phyloP scores from a whole-genome alignment of 2,797 vertebrate species.

The Coregonus sp. region DNA sequence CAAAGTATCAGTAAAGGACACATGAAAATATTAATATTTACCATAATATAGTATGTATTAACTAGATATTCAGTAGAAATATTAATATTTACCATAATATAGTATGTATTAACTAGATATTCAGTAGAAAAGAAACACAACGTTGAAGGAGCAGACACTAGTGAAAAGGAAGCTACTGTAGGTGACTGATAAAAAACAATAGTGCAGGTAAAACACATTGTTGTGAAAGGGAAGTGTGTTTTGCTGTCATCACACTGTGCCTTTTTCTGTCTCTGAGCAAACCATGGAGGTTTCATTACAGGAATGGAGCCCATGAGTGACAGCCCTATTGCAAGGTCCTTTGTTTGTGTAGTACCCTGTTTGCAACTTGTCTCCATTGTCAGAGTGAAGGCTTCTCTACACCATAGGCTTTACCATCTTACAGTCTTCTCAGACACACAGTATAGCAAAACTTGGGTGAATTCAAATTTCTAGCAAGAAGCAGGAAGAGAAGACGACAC shows the following conservation, averaged over 20 bases:
- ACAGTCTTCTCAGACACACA: constrained; percentile 7
- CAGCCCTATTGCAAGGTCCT: constrained; percentile 13
- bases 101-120: constrained; percentile 19
- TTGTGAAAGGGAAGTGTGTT: constrained; percentile 15
- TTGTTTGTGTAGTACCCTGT: constrained; percentile 16
- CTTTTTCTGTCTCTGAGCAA: constrained; percentile 14
- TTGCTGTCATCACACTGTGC: constrained; percentile 6
- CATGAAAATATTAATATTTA: constrained; percentile 17
- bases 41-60: constrained; percentile 19
- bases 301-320: constrained; percentile 22
- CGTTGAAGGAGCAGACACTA: neutral
- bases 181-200: constrained; percentile 5
- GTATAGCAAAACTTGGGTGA: constrained; percentile 16
- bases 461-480: constrained; percentile 14
- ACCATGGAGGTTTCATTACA: constrained; percentile 10
- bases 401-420: constrained; percentile 6
- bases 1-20: constrained; percentile 2
- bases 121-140: constrained; percentile 15
- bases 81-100: constrained; percentile 15
- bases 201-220: constrained; percentile 22
- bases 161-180: constrained; percentile 2
- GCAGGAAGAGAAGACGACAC: constrained; percentile 17
- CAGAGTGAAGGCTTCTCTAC: constrained; percentile 16
- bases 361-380: constrained; percentile 7
- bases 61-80: constrained; percentile 11